These are phyloP conservation scores for Drosophila repleta DNA, from an alignment of 1,140 invertebrate species.

Conservation along the genomic window DNA sequence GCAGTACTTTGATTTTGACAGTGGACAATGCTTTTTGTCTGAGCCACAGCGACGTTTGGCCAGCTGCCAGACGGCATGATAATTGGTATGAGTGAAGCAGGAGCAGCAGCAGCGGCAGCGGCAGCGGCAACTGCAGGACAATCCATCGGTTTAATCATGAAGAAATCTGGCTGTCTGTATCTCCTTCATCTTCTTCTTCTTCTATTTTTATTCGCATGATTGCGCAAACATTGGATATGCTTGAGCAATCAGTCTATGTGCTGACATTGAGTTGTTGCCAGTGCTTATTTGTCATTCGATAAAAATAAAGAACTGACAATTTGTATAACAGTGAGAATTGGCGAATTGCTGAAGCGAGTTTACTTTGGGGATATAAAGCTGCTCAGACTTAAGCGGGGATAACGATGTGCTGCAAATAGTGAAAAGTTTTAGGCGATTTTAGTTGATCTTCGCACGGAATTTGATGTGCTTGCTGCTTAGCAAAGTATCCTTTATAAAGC, in stretches of 20 bases:
- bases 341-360: neutral
- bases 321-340: neutral
- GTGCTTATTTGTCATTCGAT: constrained; percentile 23
- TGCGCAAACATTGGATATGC: constrained; percentile 36
- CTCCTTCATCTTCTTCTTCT: neutral
- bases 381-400: too few species aligned
- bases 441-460: too few species aligned
- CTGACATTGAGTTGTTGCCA: constrained; percentile 40
- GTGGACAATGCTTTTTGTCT: constrained; percentile 29
- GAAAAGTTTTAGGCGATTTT: too few species aligned
- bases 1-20: constrained; percentile 51
- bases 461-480: too few species aligned
- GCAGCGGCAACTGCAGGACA: constrained; percentile 7
- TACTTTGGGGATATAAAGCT: too few species aligned
- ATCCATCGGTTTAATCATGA: constrained; percentile 43
- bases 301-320: constrained; percentile 3
- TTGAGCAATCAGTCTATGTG: constrained; percentile 35
- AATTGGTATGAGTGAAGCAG: constrained; percentile 15
- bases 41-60: constrained; percentile 32
- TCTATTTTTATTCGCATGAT: constrained; percentile 23
- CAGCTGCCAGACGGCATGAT: constrained; percentile 43
- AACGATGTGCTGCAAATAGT: too few species aligned
- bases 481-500: too few species aligned
- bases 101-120: too few species aligned
- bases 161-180: constrained; percentile 30